Percentiles rank a stretch among this genome's conserved stretches.
These are phyloP conservation scores for Phthorimaea operculella DNA, from an alignment of 1,140 invertebrate genomes.

Conservation along the genomic window DNA sequence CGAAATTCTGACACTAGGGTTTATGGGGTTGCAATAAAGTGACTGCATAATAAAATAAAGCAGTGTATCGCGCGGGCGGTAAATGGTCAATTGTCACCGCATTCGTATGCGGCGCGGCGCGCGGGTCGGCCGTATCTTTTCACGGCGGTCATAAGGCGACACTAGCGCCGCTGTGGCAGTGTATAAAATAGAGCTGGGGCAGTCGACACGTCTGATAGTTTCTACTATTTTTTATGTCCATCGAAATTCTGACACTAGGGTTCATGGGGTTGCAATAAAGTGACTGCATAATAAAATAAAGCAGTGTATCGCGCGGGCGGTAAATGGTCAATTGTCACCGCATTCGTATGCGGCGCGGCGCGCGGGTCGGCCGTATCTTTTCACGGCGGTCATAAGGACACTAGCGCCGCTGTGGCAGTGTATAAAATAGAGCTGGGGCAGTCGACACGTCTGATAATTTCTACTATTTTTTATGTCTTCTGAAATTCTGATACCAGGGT, in stretches of 20 bases:
- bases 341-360: conserved; percentile 24
- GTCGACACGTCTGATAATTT: too few relatives aligned
- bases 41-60: too few relatives aligned
- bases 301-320: not conserved
- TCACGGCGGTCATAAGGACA: conserved; percentile 26
- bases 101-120: conserved; percentile 25
- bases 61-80: not conserved
- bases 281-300: too few relatives aligned
- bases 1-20: too few relatives aligned
- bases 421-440: conserved; percentile 16
- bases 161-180: conserved; percentile 9
- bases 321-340: conserved; percentile 15
- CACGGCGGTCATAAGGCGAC: conserved; percentile 26
- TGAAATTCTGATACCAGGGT: too few relatives aligned
- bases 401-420: conserved; percentile 11
- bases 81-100: conserved; percentile 15
- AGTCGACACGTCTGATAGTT: not conserved
- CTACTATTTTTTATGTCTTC: too few relatives aligned
- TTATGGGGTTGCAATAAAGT: too few relatives aligned
- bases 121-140: conserved; percentile 27
- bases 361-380: conserved; percentile 26
- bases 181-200: conserved; percentile 17
- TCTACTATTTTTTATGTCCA: too few relatives aligned
- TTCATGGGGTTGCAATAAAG: too few relatives aligned
- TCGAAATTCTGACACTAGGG: too few relatives aligned